phyloP scores from a whole-genome alignment of 1,140 invertebrate species.

The Cryptotermes secundus region DNA sequence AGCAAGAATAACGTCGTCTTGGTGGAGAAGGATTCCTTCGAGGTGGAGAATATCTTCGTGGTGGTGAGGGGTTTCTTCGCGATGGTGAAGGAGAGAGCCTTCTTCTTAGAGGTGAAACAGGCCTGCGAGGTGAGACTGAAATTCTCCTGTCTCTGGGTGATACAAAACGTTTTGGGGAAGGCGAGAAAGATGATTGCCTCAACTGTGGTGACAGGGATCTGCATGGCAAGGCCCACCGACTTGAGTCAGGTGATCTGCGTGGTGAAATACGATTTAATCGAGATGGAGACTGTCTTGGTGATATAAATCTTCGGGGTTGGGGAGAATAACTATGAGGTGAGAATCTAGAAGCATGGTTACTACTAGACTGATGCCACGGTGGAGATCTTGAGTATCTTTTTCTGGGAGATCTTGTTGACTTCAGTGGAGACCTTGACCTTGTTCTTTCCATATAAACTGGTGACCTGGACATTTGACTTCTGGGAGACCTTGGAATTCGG shows the following conservation, averaged over 20 bases:
- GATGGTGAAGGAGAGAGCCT: not conserved
- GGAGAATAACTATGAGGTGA: not conserved
- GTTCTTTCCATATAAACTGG: not conserved
- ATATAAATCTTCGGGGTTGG: not conserved
- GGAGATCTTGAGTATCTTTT: not conserved
- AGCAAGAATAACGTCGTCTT: not conserved
- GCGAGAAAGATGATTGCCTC: not conserved
- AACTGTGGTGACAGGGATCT: not conserved
- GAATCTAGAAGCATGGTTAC: not conserved
- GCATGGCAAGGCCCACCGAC: not conserved
- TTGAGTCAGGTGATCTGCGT: not conserved
- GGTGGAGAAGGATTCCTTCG: conserved; percentile 2
- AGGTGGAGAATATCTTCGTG: conserved; percentile 12
- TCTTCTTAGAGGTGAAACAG: not conserved
- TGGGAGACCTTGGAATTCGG: not conserved
- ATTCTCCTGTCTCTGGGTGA: not conserved
- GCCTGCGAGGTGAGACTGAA: not conserved
- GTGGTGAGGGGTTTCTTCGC: not conserved
- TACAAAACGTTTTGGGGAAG: not conserved
- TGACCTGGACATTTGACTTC: not conserved
- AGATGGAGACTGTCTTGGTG: not conserved
- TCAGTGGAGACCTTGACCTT: not conserved
- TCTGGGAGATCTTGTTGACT: not conserved
- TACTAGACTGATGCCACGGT: not conserved
- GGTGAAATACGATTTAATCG: not conserved